These are phyloP conservation scores for Psococerastis gibbosa DNA, from an alignment of 2,888 invertebrate genomes.

Conservation along the genomic window DNA sequence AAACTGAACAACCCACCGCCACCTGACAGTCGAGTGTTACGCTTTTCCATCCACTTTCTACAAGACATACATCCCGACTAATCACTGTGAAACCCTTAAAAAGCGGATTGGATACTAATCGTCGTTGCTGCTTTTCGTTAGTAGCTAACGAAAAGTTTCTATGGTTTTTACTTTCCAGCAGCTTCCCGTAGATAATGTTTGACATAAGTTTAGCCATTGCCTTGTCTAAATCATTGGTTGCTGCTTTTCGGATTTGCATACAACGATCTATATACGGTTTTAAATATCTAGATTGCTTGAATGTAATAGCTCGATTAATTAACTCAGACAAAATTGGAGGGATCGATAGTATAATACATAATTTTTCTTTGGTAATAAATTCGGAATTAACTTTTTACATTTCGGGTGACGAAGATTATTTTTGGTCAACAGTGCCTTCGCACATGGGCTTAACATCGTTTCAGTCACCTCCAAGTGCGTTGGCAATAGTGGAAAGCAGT, in stretches of 20 bases:
- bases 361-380: constrained; percentile 14
- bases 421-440: background rate
- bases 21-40: background rate
- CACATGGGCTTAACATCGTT: no score
- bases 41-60: background rate
- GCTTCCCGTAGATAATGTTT: background rate
- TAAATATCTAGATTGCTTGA: constrained; percentile 4
- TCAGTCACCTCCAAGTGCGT: no score
- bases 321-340: background rate
- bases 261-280: constrained; percentile 6
- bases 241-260: constrained; percentile 1
- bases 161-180: background rate
- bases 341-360: background rate
- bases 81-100: background rate
- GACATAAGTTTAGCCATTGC: background rate
- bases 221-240: constrained; percentile 4
- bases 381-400: constrained; percentile 12
- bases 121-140: background rate
- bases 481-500: no score
- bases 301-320: constrained; percentile 1
- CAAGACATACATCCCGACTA: background rate
- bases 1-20: background rate
- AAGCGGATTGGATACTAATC: background rate
- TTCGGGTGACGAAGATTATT: background rate
- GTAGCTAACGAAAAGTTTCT: background rate